Percentiles rank a stretch among this genome's conserved stretches.
These are phyloP conservation scores for Phalacrocorax brasilianus DNA, from an alignment of 2,113 vertebrate genomes.

Conservation along the genomic window DNA sequence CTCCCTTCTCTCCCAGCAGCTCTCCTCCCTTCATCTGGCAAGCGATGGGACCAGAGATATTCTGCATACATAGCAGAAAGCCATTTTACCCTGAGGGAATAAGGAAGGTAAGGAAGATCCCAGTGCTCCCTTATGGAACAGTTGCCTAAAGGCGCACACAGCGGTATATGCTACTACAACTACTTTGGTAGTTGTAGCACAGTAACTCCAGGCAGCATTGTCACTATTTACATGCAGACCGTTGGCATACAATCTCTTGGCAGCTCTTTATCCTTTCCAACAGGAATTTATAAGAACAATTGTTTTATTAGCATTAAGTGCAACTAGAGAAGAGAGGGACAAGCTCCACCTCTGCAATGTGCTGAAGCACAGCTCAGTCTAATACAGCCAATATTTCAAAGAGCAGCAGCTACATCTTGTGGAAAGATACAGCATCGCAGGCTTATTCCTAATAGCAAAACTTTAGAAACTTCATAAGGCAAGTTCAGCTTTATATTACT, in stretches of 20 bases:
- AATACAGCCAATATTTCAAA: not conserved
- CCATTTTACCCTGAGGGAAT: not conserved
- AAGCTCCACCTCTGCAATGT: rapidly evolving
- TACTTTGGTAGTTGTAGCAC: not conserved
- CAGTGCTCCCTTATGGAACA: not conserved
- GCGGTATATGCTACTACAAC: not conserved
- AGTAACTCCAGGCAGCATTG: not conserved
- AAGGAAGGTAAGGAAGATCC: not conserved
- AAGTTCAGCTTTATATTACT: not conserved
- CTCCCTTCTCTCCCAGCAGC: not conserved
- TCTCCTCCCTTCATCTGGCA: not conserved
- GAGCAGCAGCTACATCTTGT: constrained; percentile 35
- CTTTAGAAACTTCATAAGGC: rapidly evolving
- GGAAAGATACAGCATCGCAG: not conserved
- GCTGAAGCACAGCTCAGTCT: not conserved
- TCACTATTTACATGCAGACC: not conserved
- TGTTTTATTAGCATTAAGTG: not conserved
- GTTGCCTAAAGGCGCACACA: not conserved
- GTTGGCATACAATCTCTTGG: rapidly evolving
- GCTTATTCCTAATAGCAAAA: rapidly evolving
- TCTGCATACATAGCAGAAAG: not conserved
- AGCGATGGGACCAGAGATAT: not conserved
- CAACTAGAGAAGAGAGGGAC: not conserved
- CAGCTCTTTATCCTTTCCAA: not conserved
- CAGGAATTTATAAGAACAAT: not conserved